Conservation (phyloP, 1,140 invertebrate species). For the Bombus waltoni region DNA sequence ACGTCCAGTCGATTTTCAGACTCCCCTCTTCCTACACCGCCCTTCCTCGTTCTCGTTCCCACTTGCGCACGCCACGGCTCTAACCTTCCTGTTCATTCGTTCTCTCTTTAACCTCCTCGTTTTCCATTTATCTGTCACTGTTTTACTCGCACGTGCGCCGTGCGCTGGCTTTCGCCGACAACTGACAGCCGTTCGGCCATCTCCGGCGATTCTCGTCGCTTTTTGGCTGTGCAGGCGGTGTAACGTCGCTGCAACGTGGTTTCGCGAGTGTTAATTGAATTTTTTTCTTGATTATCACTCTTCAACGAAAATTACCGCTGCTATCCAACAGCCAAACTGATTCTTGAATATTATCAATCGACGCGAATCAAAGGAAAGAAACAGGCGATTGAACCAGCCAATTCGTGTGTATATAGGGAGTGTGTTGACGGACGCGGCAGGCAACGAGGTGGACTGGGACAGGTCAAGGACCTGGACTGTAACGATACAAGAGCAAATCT, state of each 20-base stretch:
- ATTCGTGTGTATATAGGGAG: background rate
- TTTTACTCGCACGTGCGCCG: constrained; percentile 71
- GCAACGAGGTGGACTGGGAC: constrained; percentile 42
- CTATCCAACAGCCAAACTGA: background rate
- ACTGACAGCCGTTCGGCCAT: constrained; percentile 43
- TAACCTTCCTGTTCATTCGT: background rate
- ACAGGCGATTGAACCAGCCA: background rate
- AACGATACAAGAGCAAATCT: constrained; percentile 55
- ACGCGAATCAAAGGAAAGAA: background rate
- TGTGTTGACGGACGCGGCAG: constrained; percentile 31
- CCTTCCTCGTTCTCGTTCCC: constrained; percentile 34
- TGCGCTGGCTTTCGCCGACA: constrained; percentile 53
- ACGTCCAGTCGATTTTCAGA: constrained; percentile 70
- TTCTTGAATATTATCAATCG: background rate
- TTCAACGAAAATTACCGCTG: too few relatives aligned
- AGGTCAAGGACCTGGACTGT: constrained; percentile 61
- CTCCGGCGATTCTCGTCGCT: constrained; percentile 53
- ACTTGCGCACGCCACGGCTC: constrained; percentile 3
- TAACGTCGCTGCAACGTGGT: constrained; percentile 40
- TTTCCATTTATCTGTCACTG: background rate
- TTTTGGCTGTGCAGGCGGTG: constrained; percentile 38
- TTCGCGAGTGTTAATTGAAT: constrained; percentile 53
- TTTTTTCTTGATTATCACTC: background rate
- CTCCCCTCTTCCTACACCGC: constrained; percentile 31
- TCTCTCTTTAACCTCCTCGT: background rate